These are phyloP conservation scores for Chloroclysta siterata DNA, from an alignment of 2,888 invertebrate species.

Conservation along the genomic window DNA sequence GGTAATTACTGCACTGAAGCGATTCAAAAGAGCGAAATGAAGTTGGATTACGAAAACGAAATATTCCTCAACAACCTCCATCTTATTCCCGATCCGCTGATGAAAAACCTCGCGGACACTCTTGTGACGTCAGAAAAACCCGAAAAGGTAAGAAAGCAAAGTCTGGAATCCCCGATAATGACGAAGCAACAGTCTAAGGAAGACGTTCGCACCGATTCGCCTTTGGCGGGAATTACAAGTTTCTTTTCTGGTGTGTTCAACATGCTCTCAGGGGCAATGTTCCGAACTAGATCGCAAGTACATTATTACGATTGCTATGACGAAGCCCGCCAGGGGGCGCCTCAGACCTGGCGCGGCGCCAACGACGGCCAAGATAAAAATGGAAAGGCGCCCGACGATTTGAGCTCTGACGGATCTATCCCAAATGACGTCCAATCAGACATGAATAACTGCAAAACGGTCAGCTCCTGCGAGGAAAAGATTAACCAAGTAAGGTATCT, in stretches of 20 bases:
- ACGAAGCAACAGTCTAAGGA: conserved; percentile 24
- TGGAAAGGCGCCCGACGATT: conserved; percentile 48
- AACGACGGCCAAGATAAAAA: conserved; percentile 71
- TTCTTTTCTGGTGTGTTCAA: conserved; percentile 71
- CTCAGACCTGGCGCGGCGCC: conserved; percentile 64
- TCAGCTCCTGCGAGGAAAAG: conserved; percentile 67
- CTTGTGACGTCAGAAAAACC: conserved; percentile 52
- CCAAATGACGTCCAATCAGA: conserved; percentile 51
- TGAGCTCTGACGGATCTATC: conserved; percentile 45
- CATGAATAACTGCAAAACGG: conserved; percentile 64
- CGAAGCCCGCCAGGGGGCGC: conserved; percentile 55
- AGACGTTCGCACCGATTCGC: conserved; percentile 36
- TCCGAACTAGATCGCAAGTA: conserved; percentile 56
- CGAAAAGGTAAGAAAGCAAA: conserved; percentile 35
- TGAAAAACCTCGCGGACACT: conserved; percentile 74
- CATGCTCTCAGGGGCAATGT: conserved; percentile 65
- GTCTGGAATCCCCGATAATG: conserved; percentile 31
- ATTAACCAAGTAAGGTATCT: conserved; percentile 63
- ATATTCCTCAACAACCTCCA: conserved; percentile 64
- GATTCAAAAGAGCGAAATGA: conserved; percentile 58
- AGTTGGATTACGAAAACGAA: conserved; percentile 57
- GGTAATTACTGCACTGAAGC: conserved; percentile 65
- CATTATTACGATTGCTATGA: conserved; percentile 58
- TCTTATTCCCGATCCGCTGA: conserved; percentile 67
- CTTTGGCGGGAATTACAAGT: conserved; percentile 61